Base-by-base conservation (phyloP, 2,113 vertebrate genomes). In the Crotophaga sulcirostris region DNA sequence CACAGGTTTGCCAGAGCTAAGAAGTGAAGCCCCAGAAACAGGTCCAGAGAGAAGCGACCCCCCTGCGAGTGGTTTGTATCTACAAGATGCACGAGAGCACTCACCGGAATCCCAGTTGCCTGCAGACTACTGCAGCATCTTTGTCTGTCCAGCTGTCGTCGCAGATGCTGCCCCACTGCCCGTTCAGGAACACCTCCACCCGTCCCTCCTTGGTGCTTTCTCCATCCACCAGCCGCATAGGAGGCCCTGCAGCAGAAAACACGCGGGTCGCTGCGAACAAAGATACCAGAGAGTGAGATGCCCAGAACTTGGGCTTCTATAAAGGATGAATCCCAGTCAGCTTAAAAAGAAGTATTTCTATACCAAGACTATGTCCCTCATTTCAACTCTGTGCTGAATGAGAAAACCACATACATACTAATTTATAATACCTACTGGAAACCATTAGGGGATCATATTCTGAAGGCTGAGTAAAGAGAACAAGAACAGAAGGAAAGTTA, bases 81-180 rank as follows among this genome's bases (percentile, higher is more conserved):
- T 74, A 10, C 67, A 58, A 63, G 29, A 42, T 47, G n/a, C 16
- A 40, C 3, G 5, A 49, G 36, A 60, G 31, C 47, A 81, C 52
- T 76, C 91, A 99, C 99, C 98, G 98, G 98, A 99, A 99, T 77
- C 99, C 99, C 38, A 99, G 98, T 89, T 99, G 99, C 74, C 98
- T 98, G 97, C 99, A 99, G 95, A 99, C 98, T 90, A 99, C 99
- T 91, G 98, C 60, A 3, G 99, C 98, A 3, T 99, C 98, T 92
- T 97, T 97, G 93, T 98, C 98, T 56, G 93, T 98, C 99, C 99
- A 99, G 93, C 96, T 97, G 87, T 98, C 97, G 11, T 98, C 99
- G 84, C 99, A 99, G 96, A 99, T 96, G 3, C 98, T 99, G 76
- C 99, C 99, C 99, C 99, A 99, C 95, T 98, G 98, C 8, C 98